Percentiles rank a stretch among this genome's conserved stretches.
phyloP scores from a whole-genome alignment of 2,113 vertebrate species.

The Peromyscus polionotus region DNA sequence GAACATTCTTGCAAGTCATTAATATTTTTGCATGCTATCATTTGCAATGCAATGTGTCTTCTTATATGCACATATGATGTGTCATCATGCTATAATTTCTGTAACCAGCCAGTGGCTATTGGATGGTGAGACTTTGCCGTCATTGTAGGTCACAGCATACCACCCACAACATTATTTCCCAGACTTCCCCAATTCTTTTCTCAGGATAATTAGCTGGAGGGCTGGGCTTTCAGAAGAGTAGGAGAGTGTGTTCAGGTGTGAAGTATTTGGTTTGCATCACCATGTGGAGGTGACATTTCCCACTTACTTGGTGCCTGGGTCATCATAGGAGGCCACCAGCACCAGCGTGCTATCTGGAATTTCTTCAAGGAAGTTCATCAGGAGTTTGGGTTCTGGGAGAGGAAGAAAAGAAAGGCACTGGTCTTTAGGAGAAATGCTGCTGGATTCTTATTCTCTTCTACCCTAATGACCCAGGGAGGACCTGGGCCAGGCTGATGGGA shows the following conservation, averaged over 20 bases:
- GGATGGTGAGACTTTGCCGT: background rate
- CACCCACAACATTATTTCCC: background rate
- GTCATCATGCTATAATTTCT: background rate
- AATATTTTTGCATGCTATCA: background rate
- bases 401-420: background rate
- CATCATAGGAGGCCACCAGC: slow-evolving; percentile 91
- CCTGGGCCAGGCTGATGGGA: background rate
- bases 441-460: background rate
- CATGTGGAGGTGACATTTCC: rapidly evolving
- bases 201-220: background rate
- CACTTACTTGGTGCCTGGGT: slow-evolving; percentile 92
- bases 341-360: slow-evolving; percentile 87
- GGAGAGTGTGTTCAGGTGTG: background rate
- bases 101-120: background rate
- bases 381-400: slow-evolving; percentile 79
- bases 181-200: background rate
- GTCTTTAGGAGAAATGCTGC: background rate
- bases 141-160: no score
- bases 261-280: no score
- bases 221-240: rapidly evolving
- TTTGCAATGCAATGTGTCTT: background rate
- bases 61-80: no score
- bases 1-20: background rate
- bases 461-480: no score
- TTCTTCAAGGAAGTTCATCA: slow-evolving; percentile 86